Evolutionary conservation across 2,113 vertebrate species (phyloP).

Genomic region (Cheilinus undulatus): DNA sequence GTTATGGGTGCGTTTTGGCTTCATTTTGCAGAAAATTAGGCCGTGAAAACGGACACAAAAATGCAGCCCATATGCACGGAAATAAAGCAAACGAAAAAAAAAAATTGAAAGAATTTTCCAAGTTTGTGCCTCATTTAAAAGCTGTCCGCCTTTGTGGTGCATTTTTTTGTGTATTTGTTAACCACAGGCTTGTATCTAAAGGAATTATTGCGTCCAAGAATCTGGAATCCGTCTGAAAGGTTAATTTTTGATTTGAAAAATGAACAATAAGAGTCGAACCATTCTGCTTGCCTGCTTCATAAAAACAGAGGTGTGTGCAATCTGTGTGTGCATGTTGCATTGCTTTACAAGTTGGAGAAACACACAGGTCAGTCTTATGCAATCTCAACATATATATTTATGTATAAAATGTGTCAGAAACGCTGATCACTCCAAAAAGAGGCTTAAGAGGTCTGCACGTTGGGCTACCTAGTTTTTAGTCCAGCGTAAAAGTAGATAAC

Average conservation of each 20-base stretch:
- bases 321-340: not conserved
- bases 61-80: not conserved
- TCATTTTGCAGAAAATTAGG: not conserved
- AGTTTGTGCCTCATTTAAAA: too few relatives aligned
- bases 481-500: constrained; percentile 42
- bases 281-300: not conserved
- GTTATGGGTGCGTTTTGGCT: not conserved
- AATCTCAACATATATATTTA: not conserved
- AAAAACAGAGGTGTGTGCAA: not conserved
- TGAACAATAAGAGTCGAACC: not conserved
- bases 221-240: not conserved
- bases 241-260: too few relatives aligned
- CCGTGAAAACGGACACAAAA: not conserved
- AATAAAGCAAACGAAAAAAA: not conserved
- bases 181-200: not conserved
- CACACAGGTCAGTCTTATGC: not conserved
- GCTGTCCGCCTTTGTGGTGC: too few relatives aligned
- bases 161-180: too few relatives aligned
- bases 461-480: constrained; percentile 47
- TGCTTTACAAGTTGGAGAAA: constrained; percentile 5
- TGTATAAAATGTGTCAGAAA: not conserved
- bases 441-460: not conserved
- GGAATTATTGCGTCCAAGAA: not conserved
- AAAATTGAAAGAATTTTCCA: too few relatives aligned
- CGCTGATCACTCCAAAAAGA: not conserved